phyloP scores from a whole-genome alignment of 2,888 invertebrate genomes.

The Eubasilissa splendida region DNA sequence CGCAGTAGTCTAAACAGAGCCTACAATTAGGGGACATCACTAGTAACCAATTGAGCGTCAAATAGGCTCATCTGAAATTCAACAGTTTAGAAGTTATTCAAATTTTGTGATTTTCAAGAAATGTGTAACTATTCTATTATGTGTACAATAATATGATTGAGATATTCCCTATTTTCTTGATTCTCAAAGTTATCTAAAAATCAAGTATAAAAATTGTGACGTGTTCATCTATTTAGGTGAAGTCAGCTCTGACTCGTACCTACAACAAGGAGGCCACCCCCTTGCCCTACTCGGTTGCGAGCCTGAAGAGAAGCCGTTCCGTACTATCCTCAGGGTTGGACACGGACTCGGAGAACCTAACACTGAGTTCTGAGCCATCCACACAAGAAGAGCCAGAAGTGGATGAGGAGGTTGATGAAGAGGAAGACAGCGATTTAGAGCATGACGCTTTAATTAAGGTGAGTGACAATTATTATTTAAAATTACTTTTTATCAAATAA shows the following conservation, averaged over 20 bases:
- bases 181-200: too few relatives aligned
- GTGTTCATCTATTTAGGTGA: constrained; percentile 74
- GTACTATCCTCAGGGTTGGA: constrained; percentile 64
- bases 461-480: background rate
- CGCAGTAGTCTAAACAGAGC: too few relatives aligned
- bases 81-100: too few relatives aligned
- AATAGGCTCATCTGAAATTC: too few relatives aligned
- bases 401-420: constrained; percentile 68
- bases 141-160: constrained; percentile 18
- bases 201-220: too few relatives aligned
- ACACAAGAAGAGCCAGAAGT: constrained; percentile 61
- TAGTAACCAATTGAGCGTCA: too few relatives aligned
- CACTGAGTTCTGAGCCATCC: constrained; percentile 61
- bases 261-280: constrained; percentile 90
- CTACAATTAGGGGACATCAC: too few relatives aligned
- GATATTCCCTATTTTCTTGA: background rate
- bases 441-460: constrained; percentile 88
- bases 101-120: too few relatives aligned
- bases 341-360: constrained; percentile 57
- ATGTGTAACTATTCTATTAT: too few relatives aligned
- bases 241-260: constrained; percentile 92
- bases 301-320: constrained; percentile 75
- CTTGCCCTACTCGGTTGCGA: constrained; percentile 83
- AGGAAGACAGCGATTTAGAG: constrained; percentile 76
- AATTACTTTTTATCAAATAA: too few relatives aligned